These are phyloP conservation scores for Calephelis virginiensis DNA, from an alignment of 1,140 invertebrate genomes.

Conservation along the genomic window DNA sequence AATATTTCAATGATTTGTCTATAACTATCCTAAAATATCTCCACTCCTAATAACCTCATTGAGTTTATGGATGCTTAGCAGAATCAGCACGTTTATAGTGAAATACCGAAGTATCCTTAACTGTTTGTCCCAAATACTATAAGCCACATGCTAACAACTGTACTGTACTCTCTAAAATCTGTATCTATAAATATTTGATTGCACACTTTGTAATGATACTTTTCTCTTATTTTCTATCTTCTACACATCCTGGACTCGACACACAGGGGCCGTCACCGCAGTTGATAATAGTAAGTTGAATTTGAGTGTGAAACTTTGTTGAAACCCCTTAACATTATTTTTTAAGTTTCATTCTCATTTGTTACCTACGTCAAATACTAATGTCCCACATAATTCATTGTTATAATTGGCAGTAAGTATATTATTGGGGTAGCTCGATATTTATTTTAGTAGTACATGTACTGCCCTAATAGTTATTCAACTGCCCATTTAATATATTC, in stretches of 20 bases:
- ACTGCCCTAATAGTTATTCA: too few relatives aligned
- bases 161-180: not conserved
- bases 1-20: too few relatives aligned
- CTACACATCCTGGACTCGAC: slow-evolving; percentile 34
- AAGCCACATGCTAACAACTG: slow-evolving; percentile 2
- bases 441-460: too few relatives aligned
- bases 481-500: too few relatives aligned
- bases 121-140: not conserved
- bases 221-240: slow-evolving; percentile 52
- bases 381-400: not conserved
- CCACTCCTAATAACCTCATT: too few relatives aligned
- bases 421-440: too few relatives aligned
- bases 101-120: not conserved
- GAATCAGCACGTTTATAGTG: not conserved
- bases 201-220: slow-evolving; percentile 51
- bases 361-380: slow-evolving; percentile 10
- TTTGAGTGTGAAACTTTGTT: not conserved
- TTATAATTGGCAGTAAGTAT: too few relatives aligned
- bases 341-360: slow-evolving; percentile 23
- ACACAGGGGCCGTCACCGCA: slow-evolving; percentile 72
- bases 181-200: not conserved
- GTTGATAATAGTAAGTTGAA: slow-evolving; percentile 75
- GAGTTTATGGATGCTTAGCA: too few relatives aligned
- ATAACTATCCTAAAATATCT: too few relatives aligned
- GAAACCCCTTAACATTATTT: not conserved